A percentile compares a stretch with the other conserved stretches of the same genome.
phyloP scores from a whole-genome alignment of 2,888 invertebrate genomes.

The Aphidoletes aphidimyza region DNA sequence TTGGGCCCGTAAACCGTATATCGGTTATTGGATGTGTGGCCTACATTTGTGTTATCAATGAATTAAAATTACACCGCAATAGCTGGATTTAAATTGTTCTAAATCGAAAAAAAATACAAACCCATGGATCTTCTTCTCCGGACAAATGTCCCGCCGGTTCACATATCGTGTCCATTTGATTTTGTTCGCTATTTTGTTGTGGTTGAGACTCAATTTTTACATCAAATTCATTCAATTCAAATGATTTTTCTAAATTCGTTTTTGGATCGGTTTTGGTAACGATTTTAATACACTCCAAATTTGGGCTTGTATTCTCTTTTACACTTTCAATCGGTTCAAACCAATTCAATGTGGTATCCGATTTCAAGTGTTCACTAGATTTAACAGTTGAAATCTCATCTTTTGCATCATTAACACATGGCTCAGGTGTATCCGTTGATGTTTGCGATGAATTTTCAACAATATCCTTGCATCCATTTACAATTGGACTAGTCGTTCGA shows the following conservation, averaged over 20 bases:
- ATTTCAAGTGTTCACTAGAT: slow-evolving; percentile 16
- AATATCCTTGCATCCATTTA: background rate
- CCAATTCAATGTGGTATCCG: slow-evolving; percentile 55
- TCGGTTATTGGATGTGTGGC: slow-evolving; percentile 57
- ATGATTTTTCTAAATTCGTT: background rate
- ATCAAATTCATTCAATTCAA: slow-evolving; percentile 57
- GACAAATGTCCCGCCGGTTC: slow-evolving; percentile 58
- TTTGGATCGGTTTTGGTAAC: background rate
- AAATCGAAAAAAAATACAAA: slow-evolving; percentile 42
- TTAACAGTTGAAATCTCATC: slow-evolving; percentile 34
- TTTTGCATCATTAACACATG: background rate
- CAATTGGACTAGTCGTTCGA: background rate
- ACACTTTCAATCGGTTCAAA: slow-evolving; percentile 56
- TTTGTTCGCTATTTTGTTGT: slow-evolving; percentile 55
- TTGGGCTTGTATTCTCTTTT: slow-evolving; percentile 58
- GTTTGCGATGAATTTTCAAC: background rate
- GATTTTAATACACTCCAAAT: slow-evolving; percentile 55
- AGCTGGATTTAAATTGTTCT: no score
- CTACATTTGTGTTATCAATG: slow-evolving; percentile 53
- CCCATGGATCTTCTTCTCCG: slow-evolving; percentile 60
- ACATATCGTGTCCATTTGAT: slow-evolving; percentile 56
- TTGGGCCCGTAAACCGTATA: slow-evolving; percentile 58
- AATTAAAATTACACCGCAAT: no score
- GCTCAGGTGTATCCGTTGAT: background rate
- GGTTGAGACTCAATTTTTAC: slow-evolving; percentile 57